These are phyloP conservation scores for Imbricaverruca yamaguchii DNA, from an alignment of 2,888 invertebrate species.

Conservation along the genomic window DNA sequence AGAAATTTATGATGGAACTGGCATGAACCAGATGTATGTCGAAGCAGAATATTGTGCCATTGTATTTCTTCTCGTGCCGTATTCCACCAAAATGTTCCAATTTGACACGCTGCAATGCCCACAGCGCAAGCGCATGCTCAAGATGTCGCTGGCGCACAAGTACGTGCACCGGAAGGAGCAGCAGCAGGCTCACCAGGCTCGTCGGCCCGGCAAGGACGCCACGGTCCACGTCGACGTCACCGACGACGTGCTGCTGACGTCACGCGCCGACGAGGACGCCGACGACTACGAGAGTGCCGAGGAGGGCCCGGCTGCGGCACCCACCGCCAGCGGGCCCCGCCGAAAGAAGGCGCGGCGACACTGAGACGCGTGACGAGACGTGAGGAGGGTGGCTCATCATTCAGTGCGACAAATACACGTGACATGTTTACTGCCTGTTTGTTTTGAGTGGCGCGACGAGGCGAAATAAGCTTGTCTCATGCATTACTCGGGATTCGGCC, in stretches of 20 bases:
- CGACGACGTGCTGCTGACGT: slow-evolving; percentile 9
- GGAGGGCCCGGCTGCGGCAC: background rate
- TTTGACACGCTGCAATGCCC: slow-evolving; percentile 32
- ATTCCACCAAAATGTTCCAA: no score
- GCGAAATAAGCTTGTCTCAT: no score
- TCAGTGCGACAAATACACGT: background rate
- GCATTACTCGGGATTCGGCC: no score
- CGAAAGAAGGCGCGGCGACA: background rate
- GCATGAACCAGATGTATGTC: no score
- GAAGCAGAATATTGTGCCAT: background rate
- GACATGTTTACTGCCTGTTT: no score
- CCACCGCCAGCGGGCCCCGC: background rate
- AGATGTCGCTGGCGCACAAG: slow-evolving; percentile 59
- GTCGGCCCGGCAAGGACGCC: slow-evolving; percentile 50
- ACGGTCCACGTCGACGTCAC: slow-evolving; percentile 9
- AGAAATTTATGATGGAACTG: no score
- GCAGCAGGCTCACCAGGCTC: slow-evolving; percentile 64
- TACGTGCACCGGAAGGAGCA: slow-evolving; percentile 73
- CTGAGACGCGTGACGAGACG: background rate
- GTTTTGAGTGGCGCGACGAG: no score
- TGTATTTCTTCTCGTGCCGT: slow-evolving; percentile 26
- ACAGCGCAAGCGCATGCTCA: slow-evolving; percentile 61
- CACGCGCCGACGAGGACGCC: background rate
- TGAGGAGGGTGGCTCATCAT: background rate
- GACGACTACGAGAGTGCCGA: background rate